A percentile compares a stretch with the other conserved stretches of the same genome.
Evolutionary conservation across 2,797 vertebrate species (phyloP).

Genomic region (Bothrops alternatus): DNA sequence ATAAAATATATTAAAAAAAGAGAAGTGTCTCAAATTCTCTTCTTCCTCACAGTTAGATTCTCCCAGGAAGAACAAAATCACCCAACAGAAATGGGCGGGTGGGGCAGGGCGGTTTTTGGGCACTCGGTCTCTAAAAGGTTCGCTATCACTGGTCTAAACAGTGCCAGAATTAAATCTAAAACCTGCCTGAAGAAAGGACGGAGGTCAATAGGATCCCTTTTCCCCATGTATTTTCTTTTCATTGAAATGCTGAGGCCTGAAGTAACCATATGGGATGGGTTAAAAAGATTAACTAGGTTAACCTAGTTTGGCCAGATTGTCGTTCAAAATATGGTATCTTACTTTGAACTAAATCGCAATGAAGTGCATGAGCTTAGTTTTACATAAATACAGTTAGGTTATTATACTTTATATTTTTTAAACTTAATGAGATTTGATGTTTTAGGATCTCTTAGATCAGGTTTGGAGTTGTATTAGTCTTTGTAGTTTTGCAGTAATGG

Average conservation of each 20-base stretch:
- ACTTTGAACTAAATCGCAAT: background rate
- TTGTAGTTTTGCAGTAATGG: background rate
- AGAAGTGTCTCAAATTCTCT: background rate
- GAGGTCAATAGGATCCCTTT: background rate
- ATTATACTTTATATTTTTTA: background rate
- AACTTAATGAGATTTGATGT: background rate
- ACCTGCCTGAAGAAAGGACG: background rate
- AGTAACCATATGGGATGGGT: background rate
- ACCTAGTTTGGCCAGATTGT: background rate
- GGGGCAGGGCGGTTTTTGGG: no score
- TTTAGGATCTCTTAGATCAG: background rate
- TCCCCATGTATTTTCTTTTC: background rate
- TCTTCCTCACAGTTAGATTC: background rate
- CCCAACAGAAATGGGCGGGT: background rate
- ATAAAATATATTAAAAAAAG: no score
- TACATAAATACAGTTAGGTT: background rate
- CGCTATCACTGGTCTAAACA: background rate
- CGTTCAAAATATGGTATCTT: background rate
- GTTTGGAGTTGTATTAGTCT: background rate
- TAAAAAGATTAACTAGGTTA: background rate
- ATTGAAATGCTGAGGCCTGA: background rate
- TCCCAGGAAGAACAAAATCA: background rate
- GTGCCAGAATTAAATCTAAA: background rate
- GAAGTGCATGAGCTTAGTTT: background rate
- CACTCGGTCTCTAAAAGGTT: no score